These are phyloP conservation scores for Pogonocichla stellata DNA, from an alignment of 2,113 vertebrate genomes.

Conservation along the genomic window DNA sequence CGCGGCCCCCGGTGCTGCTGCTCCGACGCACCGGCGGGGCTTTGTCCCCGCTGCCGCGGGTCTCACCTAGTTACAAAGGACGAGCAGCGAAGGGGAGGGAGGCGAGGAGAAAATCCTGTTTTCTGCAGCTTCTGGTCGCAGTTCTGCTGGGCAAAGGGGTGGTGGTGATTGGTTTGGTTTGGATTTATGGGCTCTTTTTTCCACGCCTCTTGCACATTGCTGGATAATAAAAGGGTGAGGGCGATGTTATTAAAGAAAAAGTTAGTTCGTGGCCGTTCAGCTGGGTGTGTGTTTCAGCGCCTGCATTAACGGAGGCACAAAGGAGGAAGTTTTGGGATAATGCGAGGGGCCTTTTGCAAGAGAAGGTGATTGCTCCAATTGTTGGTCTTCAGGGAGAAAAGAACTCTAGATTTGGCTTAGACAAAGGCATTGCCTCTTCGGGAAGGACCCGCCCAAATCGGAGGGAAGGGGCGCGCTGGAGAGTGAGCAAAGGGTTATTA, in stretches of 20 bases:
- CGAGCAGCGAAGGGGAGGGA: neutral
- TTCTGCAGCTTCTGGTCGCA: neutral
- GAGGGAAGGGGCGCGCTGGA: slow-evolving; percentile 71
- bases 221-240: neutral
- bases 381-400: neutral
- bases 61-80: neutral
- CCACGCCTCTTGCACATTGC: fast-evolving
- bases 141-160: neutral
- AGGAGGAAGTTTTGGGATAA: slow-evolving; percentile 1
- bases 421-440: slow-evolving; percentile 81
- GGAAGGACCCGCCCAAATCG: slow-evolving; percentile 51
- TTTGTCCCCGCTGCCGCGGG: neutral
- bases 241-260: neutral
- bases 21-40: neutral
- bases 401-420: slow-evolving; percentile 49
- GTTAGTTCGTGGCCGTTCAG: neutral
- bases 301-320: neutral
- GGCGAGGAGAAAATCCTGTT: neutral
- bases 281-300: neutral
- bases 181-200: neutral
- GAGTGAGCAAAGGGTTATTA: slow-evolving; percentile 77
- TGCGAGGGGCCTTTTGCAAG: neutral
- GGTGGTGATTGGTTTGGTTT: neutral
- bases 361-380: neutral
- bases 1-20: neutral